A percentile compares a stretch with the other conserved stretches of the same genome.
These are phyloP conservation scores for Antechinus stuartii DNA, from an alignment of 2,113 vertebrate species.

Conservation along the genomic window DNA sequence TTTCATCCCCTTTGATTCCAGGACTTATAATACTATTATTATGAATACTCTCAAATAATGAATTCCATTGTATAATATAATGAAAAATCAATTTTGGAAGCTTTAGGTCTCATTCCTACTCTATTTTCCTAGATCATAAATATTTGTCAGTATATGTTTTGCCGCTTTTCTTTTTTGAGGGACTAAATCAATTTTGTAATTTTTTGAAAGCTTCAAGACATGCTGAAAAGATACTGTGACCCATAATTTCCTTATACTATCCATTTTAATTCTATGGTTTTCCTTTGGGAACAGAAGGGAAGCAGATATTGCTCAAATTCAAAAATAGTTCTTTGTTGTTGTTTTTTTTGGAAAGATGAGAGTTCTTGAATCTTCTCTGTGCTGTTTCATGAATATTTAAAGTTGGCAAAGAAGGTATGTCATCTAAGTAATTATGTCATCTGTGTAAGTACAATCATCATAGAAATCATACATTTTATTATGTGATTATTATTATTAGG, in stretches of 20 bases:
- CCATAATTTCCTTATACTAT: neutral
- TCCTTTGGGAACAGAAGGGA: neutral
- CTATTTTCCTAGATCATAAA: neutral
- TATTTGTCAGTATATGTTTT: neutral
- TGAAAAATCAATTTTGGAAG: constrained; percentile 8
- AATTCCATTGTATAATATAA: neutral
- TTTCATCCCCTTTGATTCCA: constrained; percentile 7
- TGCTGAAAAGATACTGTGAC: neutral
- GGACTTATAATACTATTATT: constrained; percentile 26
- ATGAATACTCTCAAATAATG: constrained; percentile 34
- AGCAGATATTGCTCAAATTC: neutral
- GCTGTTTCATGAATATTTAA: neutral
- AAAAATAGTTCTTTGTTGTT: neutral
- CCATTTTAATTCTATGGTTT: neutral
- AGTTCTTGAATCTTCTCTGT: neutral
- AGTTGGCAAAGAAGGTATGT: neutral
- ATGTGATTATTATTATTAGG: neutral
- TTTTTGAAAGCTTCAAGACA: neutral
- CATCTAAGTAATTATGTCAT: neutral
- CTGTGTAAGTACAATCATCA: neutral
- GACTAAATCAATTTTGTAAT: neutral
- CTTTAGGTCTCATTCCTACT: neutral
- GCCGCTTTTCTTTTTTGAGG: neutral
- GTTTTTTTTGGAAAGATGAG: neutral
- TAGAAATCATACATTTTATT: neutral